Evolutionary conservation across 2,797 vertebrate species (phyloP).

Genomic region (Catamblyrhynchus diadema): DNA sequence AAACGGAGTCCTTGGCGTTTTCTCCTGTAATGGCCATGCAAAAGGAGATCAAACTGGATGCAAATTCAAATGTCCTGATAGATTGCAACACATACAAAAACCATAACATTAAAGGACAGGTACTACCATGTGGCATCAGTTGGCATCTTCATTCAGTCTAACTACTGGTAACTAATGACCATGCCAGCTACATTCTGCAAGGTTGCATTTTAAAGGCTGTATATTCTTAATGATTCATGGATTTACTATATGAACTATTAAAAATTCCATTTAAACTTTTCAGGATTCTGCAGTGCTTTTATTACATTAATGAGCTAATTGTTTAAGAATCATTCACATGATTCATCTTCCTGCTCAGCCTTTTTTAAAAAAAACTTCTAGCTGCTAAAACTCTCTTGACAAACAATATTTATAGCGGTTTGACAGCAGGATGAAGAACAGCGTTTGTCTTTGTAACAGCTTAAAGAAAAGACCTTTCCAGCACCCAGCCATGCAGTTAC

Average conservation of each 20-base stretch:
- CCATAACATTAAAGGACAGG: neutral
- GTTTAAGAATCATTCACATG: slow-evolving; percentile 64
- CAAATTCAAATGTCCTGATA: neutral
- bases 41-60: neutral
- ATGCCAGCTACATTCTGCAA: neutral
- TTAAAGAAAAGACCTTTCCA: slow-evolving; percentile 77
- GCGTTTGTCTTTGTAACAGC: slow-evolving; percentile 76
- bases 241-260: neutral
- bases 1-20: neutral
- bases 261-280: slow-evolving; percentile 33
- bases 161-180: neutral
- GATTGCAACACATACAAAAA: neutral
- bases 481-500: slow-evolving; percentile 77
- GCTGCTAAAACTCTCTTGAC: slow-evolving; percentile 68
- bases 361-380: slow-evolving; percentile 16
- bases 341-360: slow-evolving; percentile 40
- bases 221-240: neutral
- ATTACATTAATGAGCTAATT: slow-evolving; percentile 66
- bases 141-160: neutral
- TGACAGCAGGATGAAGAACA: slow-evolving; percentile 75
- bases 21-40: neutral
- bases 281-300: slow-evolving; percentile 25
- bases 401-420: slow-evolving; percentile 78
- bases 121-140: neutral
- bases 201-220: slow-evolving; percentile 4